phyloP scores from a whole-genome alignment of 2,797 vertebrate species.

The Cyclura pinguis region DNA sequence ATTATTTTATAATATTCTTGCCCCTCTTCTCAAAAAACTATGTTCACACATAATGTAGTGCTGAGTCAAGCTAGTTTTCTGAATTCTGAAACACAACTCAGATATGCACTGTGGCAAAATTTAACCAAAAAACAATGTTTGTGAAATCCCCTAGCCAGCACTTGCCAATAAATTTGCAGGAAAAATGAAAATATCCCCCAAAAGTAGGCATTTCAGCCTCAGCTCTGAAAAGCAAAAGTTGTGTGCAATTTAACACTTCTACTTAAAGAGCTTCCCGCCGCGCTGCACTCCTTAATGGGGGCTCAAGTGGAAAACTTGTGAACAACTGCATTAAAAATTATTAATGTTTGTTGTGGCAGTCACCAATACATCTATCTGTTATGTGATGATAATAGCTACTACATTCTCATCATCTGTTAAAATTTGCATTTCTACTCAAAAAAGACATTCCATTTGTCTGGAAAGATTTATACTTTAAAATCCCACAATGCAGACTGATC shows the following conservation, averaged over 20 bases:
- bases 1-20: background rate
- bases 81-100: background rate
- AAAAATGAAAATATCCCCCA: background rate
- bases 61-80: background rate
- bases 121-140: background rate
- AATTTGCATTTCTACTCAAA: background rate
- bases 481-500: background rate
- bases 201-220: conserved; percentile 14
- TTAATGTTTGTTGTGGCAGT: conserved; percentile 2
- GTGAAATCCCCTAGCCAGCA: background rate
- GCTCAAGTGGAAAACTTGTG: background rate
- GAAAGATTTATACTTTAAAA: conserved; percentile 7
- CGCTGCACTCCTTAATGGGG: background rate
- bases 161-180: background rate
- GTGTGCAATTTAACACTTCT: background rate
- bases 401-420: conserved; percentile 6
- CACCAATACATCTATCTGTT: background rate
- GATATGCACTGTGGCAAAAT: background rate
- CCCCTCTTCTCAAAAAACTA: background rate
- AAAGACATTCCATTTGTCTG: background rate
- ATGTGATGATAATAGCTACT: conserved; percentile 14
- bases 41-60: background rate
- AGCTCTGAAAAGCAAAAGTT: background rate
- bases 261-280: background rate
- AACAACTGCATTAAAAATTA: background rate